Evolutionary conservation across 2,888 invertebrate genomes (phyloP).

Genomic region (Danaus chrysippus): DNA sequence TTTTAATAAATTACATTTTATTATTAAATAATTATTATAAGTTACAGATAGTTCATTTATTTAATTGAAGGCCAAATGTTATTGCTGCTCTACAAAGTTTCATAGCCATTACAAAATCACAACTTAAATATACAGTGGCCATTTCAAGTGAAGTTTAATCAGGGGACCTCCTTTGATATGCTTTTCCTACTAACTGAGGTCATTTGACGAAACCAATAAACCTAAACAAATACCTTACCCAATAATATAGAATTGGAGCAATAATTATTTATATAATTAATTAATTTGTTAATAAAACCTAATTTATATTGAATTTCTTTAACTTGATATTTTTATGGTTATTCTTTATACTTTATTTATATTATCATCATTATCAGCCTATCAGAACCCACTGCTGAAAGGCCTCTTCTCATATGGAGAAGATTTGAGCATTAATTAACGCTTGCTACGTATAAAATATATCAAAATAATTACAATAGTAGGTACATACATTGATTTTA

Average conservation of each 20-base stretch:
- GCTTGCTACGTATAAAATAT: no score
- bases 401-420: no score
- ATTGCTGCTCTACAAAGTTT: neutral
- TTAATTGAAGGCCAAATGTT: neutral
- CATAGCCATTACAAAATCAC: neutral
- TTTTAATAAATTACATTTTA: no score
- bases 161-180: conserved; percentile 36
- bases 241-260: conserved; percentile 44
- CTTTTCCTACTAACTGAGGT: conserved; percentile 30
- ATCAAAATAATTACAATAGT: no score
- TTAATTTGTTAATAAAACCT: conserved; percentile 17
- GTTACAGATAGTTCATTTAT: neutral
- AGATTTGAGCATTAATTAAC: no score
- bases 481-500: no score
- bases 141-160: conserved; percentile 35
- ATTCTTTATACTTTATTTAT: neutral
- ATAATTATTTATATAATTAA: conserved; percentile 40
- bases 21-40: neutral
- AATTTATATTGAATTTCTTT: neutral
- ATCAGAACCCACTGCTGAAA: no score
- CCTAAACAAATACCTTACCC: conserved; percentile 50
- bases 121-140: conserved; percentile 4
- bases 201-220: conserved; percentile 40
- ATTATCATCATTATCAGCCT: no score
- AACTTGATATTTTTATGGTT: neutral